Base-by-base conservation (phyloP, 2,888 invertebrate species). In the Ophion ellenae region DNA sequence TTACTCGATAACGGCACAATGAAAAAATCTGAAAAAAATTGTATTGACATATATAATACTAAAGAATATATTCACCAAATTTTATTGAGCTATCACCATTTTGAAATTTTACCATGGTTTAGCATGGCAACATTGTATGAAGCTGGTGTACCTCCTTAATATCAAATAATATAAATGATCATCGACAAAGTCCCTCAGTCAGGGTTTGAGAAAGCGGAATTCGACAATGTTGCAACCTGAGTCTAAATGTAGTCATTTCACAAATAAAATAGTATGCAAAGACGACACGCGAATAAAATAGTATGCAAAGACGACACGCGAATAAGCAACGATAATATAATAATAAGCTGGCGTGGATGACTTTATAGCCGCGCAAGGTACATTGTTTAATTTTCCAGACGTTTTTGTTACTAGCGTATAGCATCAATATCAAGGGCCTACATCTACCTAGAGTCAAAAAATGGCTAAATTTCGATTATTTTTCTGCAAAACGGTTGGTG, bases 141-240 rank as follows among this genome's bases (percentile, higher is more conserved):
- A n/a, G n/a, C n/a, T n/a, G n/a, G n/a, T n/a, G n/a, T n/a, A n/a
- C n/a, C n/a, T n/a, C n/a, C n/a, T n/a, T 17, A 53, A 17, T 53
- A 14, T 17, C 2, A 53, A 14, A 14, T 53, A 53, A 53, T 53
- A 53, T 14, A 53, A 17, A 17, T 5, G 17, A 14, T 14, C 17
- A 17, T 0, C 5, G 5, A 17, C 2, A 17, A 17, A 53, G 53
- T 17, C 5, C 14, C 17, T 11, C 17, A 53, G 17, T 17, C 53
- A 53, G 17, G 0, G 17, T 17, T 17, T 24, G 10, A 1, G 9
- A 40, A 40, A 40, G 40, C 40, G 4, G 69, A 45, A 24, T 69
- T 69, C 17, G 10, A 69, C 69, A 69, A 45, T 24, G 69, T 69
- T 69, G 69, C 69, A 10, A 24, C 5, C 45, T 20, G 20, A n/a